These are phyloP conservation scores for Coluber constrictor DNA, from an alignment of 2,797 vertebrate species.

Conservation along the genomic window DNA sequence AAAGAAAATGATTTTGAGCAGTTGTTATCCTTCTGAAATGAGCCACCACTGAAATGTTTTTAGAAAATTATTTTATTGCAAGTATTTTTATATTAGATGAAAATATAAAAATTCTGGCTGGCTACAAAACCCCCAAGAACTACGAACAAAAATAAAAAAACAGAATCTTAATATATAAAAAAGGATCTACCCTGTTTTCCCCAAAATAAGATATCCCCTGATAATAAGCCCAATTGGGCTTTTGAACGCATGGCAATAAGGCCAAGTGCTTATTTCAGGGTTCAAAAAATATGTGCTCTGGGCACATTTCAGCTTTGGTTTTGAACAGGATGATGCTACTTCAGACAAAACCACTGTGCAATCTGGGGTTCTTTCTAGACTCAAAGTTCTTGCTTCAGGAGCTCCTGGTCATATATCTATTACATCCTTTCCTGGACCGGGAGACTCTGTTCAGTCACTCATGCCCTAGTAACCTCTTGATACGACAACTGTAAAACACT, in stretches of 20 bases:
- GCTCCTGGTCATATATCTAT: neutral
- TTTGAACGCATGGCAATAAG: no score
- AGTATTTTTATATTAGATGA: neutral
- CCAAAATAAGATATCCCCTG: no score
- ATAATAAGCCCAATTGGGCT: no score
- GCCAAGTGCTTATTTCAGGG: no score
- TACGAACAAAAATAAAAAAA: neutral
- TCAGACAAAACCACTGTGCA: neutral
- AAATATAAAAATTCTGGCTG: neutral
- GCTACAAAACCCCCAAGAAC: neutral
- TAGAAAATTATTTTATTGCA: neutral
- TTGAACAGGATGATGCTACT: neutral
- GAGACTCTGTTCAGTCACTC: neutral
- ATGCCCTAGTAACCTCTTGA: neutral
- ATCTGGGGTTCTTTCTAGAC: neutral
- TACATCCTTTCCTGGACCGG: neutral
- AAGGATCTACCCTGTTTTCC: no score
- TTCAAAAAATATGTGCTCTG: neutral
- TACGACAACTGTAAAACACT: neutral
- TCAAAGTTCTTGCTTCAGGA: neutral
- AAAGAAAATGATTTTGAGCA: neutral
- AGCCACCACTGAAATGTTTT: neutral
- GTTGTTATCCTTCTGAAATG: neutral
- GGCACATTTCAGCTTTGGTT: neutral
- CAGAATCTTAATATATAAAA: neutral